Evolutionary conservation across 2,113 vertebrate genomes (phyloP).

Genomic region (Mirza zaza): DNA sequence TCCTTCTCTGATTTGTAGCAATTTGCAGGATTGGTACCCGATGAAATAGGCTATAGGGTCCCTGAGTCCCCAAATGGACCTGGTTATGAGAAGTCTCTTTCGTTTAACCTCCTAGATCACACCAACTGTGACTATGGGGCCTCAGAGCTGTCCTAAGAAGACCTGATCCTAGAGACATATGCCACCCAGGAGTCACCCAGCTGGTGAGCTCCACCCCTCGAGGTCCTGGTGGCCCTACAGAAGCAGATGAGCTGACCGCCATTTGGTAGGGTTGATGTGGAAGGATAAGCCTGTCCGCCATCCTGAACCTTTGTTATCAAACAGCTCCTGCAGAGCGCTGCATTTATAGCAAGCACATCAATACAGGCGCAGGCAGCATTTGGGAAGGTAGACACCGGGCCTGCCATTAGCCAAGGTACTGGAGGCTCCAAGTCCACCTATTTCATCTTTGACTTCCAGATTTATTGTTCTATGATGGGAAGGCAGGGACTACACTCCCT

Average conservation of each 20-base stretch:
- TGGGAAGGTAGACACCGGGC: not conserved
- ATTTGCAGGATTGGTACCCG: not conserved
- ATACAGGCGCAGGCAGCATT: not conserved
- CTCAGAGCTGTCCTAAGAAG: conserved; percentile 62
- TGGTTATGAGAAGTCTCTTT: conserved; percentile 49
- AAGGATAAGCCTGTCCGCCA: not conserved
- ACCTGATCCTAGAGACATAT: conserved; percentile 24
- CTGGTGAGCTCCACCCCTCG: conserved; percentile 26
- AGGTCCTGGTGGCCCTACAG: not conserved
- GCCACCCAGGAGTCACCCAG: conserved; percentile 29
- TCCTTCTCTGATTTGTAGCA: not conserved
- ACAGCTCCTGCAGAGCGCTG: not conserved
- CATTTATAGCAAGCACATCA: not conserved
- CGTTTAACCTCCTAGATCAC: conserved; percentile 55
- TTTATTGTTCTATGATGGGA: not conserved
- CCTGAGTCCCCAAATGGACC: conserved; percentile 1
- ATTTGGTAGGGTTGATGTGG: not conserved
- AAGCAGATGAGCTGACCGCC: not conserved
- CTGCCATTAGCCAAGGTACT: not conserved
- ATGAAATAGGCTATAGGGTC: not conserved
- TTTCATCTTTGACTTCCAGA: not conserved
- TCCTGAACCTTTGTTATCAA: not conserved
- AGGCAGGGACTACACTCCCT: not conserved
- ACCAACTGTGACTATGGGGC: conserved; percentile 1
- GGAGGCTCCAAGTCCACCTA: not conserved